Conservation (phyloP, 2,113 vertebrate species). For the Puntigrus tetrazona region DNA sequence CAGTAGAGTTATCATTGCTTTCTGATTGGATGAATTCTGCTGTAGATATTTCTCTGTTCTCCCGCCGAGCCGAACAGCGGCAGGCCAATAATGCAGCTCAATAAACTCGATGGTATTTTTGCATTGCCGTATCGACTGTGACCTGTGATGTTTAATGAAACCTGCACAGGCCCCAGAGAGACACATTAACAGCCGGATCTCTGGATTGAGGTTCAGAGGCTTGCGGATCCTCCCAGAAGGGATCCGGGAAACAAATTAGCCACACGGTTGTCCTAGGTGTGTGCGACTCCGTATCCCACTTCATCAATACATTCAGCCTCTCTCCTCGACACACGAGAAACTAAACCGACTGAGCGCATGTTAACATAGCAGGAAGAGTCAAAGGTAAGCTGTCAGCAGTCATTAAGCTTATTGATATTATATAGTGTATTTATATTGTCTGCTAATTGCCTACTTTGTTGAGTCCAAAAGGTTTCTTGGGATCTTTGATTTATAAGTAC, state of each 20-base stretch:
- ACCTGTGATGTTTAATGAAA: constrained; percentile 48
- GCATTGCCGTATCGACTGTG: constrained; percentile 16
- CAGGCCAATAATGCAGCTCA: constrained; percentile 41
- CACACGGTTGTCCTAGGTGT: constrained; percentile 25
- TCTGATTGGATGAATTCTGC: constrained; percentile 31
- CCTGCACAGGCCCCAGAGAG: constrained; percentile 29
- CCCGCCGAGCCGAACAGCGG: background rate
- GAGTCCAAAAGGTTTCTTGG: background rate
- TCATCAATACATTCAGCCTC: constrained; percentile 4
- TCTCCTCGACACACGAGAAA: background rate
- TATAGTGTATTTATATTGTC: background rate
- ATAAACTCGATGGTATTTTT: constrained; percentile 19
- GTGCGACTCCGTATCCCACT: constrained; percentile 19
- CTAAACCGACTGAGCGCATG: background rate
- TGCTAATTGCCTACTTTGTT: background rate
- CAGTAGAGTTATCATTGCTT: constrained; percentile 1
- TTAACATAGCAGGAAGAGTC: background rate
- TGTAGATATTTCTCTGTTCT: background rate
- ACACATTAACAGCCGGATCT: constrained; percentile 18
- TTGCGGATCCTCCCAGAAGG: background rate
- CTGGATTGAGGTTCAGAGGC: constrained; percentile 22
- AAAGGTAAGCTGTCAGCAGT: background rate
- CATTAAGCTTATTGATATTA: constrained; percentile 7
- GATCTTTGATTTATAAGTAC: background rate
- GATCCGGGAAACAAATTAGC: constrained; percentile 16